Conservation (phyloP, 2,113 vertebrate species). For the Dicrurus megarhynchus region DNA sequence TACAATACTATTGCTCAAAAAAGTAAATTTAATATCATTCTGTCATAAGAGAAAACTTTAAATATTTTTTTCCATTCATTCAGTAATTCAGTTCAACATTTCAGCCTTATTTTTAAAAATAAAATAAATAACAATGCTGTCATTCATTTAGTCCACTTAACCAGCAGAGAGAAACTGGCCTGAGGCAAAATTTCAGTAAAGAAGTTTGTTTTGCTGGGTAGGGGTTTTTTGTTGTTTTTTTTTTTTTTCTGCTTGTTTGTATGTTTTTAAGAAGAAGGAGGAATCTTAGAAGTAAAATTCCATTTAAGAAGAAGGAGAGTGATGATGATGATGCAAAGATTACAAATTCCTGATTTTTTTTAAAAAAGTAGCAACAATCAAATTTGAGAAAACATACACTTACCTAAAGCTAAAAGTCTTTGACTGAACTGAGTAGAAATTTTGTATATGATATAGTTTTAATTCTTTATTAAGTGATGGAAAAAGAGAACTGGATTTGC, state of each 20-base stretch:
- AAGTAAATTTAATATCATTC: not conserved
- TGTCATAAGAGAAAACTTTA: not conserved
- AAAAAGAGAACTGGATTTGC: not conserved
- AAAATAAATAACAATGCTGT: not conserved
- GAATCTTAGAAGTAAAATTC: not conserved
- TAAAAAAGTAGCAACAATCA: not conserved
- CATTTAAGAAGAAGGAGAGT: not conserved
- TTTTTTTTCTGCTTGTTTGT: not conserved
- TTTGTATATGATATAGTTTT: not conserved
- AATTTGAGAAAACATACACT: not conserved
- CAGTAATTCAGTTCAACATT: not conserved
- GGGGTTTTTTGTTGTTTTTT: not conserved
- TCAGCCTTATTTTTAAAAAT: not conserved
- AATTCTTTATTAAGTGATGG: not conserved
- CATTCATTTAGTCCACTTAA: not conserved
- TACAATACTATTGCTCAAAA: not conserved
- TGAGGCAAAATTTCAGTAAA: not conserved
- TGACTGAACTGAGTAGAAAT: not conserved
- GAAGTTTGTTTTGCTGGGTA: not conserved
- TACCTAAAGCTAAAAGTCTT: not conserved
- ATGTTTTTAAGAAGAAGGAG: not conserved
- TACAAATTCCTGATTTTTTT: not conserved
- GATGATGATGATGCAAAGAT: not conserved
- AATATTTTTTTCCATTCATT: not conserved
- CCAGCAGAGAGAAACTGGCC: not conserved